Percentiles rank a stretch among this genome's conserved stretches.
phyloP scores from a whole-genome alignment of 2,888 invertebrate genomes.

The Mamestra brassicae region DNA sequence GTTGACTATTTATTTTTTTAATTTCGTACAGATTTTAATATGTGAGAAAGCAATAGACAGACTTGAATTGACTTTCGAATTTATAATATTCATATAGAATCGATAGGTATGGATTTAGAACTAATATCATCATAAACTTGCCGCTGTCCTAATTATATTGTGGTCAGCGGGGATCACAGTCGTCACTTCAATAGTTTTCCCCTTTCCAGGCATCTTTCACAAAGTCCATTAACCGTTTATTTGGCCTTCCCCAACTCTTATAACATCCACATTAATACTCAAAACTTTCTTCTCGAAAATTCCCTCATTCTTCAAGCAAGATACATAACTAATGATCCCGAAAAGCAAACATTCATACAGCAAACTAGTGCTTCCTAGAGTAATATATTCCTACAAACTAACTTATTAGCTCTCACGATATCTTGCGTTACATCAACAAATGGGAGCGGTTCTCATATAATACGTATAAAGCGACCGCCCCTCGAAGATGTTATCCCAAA shows the following conservation, averaged over 20 bases:
- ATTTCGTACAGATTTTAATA: too few relatives aligned
- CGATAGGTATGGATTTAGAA: neutral
- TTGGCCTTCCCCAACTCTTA: neutral
- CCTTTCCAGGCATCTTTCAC: neutral
- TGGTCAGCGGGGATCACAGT: neutral
- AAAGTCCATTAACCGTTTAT: neutral
- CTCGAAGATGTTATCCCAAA: slow-evolving; percentile 61
- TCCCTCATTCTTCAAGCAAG: neutral
- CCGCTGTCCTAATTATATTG: neutral
- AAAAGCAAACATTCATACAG: slow-evolving; percentile 35
- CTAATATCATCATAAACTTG: neutral
- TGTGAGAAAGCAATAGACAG: too few relatives aligned
- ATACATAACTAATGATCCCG: neutral
- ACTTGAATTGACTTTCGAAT: too few relatives aligned
- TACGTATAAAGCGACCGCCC: slow-evolving; percentile 45
- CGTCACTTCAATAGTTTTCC: neutral
- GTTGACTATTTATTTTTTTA: too few relatives aligned
- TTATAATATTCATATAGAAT: too few relatives aligned
- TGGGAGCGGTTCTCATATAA: slow-evolving; percentile 33
- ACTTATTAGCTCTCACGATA: slow-evolving; percentile 44
- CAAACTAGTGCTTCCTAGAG: neutral
- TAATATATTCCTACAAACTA: slow-evolving; percentile 40
- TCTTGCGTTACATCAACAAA: slow-evolving; percentile 47
- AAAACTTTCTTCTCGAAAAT: neutral
- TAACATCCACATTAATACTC: neutral